Conservation (phyloP, 2,888 invertebrate genomes). For the Crepidodera aurea region DNA sequence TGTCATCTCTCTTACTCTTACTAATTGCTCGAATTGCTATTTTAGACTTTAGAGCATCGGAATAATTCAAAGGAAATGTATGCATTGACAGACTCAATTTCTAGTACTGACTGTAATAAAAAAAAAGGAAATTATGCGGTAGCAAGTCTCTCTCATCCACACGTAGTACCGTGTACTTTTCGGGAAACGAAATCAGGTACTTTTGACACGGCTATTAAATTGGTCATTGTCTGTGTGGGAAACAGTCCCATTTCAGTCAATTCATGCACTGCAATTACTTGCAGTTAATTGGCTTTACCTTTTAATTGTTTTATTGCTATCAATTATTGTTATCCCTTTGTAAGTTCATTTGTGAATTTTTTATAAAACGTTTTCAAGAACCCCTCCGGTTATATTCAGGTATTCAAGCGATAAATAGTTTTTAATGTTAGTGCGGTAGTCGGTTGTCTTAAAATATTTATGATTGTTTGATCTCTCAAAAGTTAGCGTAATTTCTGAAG, state of each 20-base stretch:
- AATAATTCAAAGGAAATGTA: too few relatives aligned
- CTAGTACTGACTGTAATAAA: neutral
- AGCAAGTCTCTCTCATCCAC: neutral
- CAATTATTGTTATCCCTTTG: constrained; percentile 32
- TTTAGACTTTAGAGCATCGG: too few relatives aligned
- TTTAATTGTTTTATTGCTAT: constrained; percentile 37
- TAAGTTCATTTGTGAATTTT: constrained; percentile 14
- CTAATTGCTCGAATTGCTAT: too few relatives aligned
- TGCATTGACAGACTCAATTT: neutral
- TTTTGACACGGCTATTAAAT: constrained; percentile 33
- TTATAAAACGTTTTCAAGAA: constrained; percentile 9
- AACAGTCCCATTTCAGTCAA: constrained; percentile 49
- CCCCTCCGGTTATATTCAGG: neutral
- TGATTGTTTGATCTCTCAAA: too few relatives aligned
- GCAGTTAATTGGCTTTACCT: constrained; percentile 34
- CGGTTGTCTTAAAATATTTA: too few relatives aligned
- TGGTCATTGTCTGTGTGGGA: constrained; percentile 45
- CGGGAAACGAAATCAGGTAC: constrained; percentile 14
- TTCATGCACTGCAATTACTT: constrained; percentile 39
- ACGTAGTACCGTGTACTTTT: constrained; percentile 15
- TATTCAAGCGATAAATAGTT: too few relatives aligned
- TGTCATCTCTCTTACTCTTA: too few relatives aligned
- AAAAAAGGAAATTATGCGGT: neutral
- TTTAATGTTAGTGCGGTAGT: too few relatives aligned
- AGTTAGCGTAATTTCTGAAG: too few relatives aligned